Evolutionary conservation across 2,888 invertebrate genomes (phyloP).

Genomic region (Lucinisca nassula): DNA sequence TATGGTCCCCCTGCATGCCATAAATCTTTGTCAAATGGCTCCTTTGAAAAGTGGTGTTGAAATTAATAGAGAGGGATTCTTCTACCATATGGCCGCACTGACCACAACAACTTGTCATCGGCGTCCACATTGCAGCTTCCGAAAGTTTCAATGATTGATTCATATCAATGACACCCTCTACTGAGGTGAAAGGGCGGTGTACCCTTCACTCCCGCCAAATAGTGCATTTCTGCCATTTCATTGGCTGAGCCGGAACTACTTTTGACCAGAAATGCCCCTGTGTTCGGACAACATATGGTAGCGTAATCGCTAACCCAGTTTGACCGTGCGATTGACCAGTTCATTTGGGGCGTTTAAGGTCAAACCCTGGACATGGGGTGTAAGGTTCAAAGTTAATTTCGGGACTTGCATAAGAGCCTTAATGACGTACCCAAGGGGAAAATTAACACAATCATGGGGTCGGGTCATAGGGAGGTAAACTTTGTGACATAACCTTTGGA

Average conservation of each 20-base stretch:
- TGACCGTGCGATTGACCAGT: conserved; percentile 7
- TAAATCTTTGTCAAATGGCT: conserved; percentile 1
- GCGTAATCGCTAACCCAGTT: not conserved
- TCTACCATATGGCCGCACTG: not conserved
- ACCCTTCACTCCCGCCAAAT: not conserved
- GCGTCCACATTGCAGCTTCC: not conserved
- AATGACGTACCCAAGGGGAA: not conserved
- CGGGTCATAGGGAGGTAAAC: not conserved
- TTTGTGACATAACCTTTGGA: not conserved
- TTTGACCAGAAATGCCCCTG: conserved; percentile 50
- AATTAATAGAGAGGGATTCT: not conserved
- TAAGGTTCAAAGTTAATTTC: conserved; percentile 11
- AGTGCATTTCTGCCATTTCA: not conserved
- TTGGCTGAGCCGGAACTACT: conserved; percentile 50
- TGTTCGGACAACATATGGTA: conserved; percentile 5
- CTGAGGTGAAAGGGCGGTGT: not conserved
- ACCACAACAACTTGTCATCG: not conserved
- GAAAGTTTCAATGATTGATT: not conserved
- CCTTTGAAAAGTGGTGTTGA: conserved; percentile 1
- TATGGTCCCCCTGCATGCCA: not conserved
- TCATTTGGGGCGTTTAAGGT: conserved; percentile 2
- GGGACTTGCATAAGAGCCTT: not conserved
- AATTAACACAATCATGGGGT: not conserved
- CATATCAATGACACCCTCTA: not conserved
- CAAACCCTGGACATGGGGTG: not conserved